A percentile compares a stretch with the other conserved stretches of the same genome.
These are phyloP conservation scores for Menidia menidia DNA, from an alignment of 2,797 vertebrate genomes.

Conservation along the genomic window DNA sequence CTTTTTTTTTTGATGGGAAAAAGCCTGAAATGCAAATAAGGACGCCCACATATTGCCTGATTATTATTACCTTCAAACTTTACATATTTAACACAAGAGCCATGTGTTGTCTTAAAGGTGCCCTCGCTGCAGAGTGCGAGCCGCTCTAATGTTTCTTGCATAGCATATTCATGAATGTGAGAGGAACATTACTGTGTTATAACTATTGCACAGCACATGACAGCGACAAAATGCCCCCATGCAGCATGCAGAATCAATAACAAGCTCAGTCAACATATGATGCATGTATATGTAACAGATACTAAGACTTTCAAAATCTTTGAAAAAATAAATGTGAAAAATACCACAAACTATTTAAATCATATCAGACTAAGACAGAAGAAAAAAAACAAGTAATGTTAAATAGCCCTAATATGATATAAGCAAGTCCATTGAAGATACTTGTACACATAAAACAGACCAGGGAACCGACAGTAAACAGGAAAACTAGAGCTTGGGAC, in stretches of 20 bases:
- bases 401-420: conserved; percentile 18
- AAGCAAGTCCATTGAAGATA: conserved; percentile 12
- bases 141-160: not conserved
- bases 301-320: not conserved
- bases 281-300: not conserved
- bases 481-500: conserved; percentile 28
- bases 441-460: conserved; percentile 27
- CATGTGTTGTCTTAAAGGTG: not conserved
- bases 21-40: not conserved
- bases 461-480: conserved; percentile 34
- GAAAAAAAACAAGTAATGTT: not conserved
- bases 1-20: not conserved
- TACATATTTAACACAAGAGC: not conserved
- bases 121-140: not conserved
- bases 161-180: not conserved
- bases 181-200: conserved; percentile 13
- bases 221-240: conserved; percentile 2
- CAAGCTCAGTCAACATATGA: not conserved
- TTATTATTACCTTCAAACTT: conserved; percentile 3
- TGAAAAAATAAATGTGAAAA: not conserved
- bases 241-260: not conserved
- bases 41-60: not conserved
- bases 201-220: conserved; percentile 23
- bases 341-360: not conserved
- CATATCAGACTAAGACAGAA: not conserved